phyloP scores from a whole-genome alignment of 2,797 vertebrate species.

The Hydrocynus forskahlii region DNA sequence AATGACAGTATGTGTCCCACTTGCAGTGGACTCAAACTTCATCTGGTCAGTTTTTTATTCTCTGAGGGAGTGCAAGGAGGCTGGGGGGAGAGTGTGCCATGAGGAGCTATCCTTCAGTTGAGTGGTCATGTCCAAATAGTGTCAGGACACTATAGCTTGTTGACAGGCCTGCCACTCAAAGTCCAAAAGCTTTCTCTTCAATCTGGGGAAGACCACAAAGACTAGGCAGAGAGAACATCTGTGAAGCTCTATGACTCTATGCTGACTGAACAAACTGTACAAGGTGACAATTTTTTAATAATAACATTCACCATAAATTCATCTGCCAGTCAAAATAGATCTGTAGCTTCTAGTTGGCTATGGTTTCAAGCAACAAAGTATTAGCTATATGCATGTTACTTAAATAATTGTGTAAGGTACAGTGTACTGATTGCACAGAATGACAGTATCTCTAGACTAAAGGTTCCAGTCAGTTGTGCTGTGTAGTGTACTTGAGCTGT shows the following conservation, averaged over 20 bases:
- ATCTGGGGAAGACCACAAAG: conserved; percentile 11
- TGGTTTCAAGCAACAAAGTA: no score
- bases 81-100: background rate
- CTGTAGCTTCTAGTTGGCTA: no score
- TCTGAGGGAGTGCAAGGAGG: conserved; percentile 1
- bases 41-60: background rate
- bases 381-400: no score
- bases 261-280: background rate
- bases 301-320: no score
- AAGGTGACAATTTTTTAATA: background rate
- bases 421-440: no score
- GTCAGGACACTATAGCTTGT: conserved; percentile 37
- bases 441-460: no score
- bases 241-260: conserved; percentile 1
- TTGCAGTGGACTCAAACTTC: background rate
- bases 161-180: conserved; percentile 40
- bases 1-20: background rate
- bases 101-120: conserved; percentile 10
- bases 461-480: no score
- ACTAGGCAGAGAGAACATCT: background rate
- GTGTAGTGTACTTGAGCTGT: no score
- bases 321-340: no score
- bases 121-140: conserved; percentile 17
- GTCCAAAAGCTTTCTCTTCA: conserved; percentile 13
- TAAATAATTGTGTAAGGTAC: no score